Evolutionary conservation across 2,797 vertebrate genomes (phyloP), one percentile per base, ranked within the genome.

Genomic region (Podarcis lilfordi): DNA sequence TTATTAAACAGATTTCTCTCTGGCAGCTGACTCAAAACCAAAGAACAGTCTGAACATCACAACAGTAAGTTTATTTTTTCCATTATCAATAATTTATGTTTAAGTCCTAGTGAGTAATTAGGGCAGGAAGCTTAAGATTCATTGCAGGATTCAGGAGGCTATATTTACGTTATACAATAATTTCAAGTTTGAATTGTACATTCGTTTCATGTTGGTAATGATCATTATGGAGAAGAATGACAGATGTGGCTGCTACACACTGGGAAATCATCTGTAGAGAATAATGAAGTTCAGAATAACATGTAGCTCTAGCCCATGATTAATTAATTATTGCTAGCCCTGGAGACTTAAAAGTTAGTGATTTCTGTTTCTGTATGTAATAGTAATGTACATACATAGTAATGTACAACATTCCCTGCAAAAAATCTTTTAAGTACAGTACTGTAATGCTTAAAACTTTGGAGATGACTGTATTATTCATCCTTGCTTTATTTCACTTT

Each of bases 1-100:
- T 95, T 96, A 91, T 93, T 92, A 95, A 93, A 86, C 92, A 96
- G 95, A 95, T 96, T 94, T 96, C 90, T 91, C 94, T 77, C 0
- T 94, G 94, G 78, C 91, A 93, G 91, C 91, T 93, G 95, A 90
- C 85, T 95, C 80, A 64, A 89, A 92, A 92, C 80, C 85, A 89
- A 94, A 95, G 94, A 94, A 96, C 85, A 88, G 88, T 78, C 90
- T 85, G 94, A 94, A 91, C 92, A 91, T 32, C 92, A 93, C 43
- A 95, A 96, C 6, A 92, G 97, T 97, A 96, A 97, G 97, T 97
- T 95, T 80, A 35, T 93, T 55, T 55, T 50, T 15, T 15, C 50
- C 50, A 55, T 55, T 93, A 78, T 89, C 95, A 4, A 0, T 89
- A 23, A 83, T 92, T 92, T 29, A 74, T 86, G 21, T 79, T 64